Evolutionary conservation across 2,113 vertebrate genomes (phyloP).

Genomic region (Halichoeres trimaculatus): DNA sequence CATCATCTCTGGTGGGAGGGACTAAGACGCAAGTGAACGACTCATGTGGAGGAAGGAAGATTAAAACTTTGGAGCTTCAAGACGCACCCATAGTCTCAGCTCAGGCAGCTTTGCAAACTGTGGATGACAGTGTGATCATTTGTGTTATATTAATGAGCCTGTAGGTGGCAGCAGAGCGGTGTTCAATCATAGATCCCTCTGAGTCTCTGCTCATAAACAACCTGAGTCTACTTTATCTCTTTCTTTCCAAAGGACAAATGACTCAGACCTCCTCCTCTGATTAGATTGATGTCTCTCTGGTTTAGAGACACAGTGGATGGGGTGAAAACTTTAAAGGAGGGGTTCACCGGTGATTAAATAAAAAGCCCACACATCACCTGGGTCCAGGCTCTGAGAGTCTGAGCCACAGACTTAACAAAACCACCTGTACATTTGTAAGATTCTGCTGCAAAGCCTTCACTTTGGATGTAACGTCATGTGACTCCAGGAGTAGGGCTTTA

Average conservation of each 20-base stretch:
- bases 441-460: no score
- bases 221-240: neutral
- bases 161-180: constrained; percentile 48
- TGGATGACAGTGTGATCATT: neutral
- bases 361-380: neutral
- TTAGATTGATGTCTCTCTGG: neutral
- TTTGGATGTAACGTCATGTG: no score
- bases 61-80: no score
- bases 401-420: neutral
- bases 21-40: no score
- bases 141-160: constrained; percentile 8
- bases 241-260: neutral
- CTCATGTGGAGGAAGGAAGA: no score
- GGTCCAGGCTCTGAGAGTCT: neutral
- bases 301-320: neutral
- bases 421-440: no score
- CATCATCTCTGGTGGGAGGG: no score
- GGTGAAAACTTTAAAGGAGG: neutral
- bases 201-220: neutral
- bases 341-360: neutral
- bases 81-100: no score
- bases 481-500: no score
- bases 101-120: neutral
- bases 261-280: neutral
- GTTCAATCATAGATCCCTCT: neutral